Base-by-base conservation (phyloP, 2,888 invertebrate genomes). In the Brassicogethes aeneus region DNA sequence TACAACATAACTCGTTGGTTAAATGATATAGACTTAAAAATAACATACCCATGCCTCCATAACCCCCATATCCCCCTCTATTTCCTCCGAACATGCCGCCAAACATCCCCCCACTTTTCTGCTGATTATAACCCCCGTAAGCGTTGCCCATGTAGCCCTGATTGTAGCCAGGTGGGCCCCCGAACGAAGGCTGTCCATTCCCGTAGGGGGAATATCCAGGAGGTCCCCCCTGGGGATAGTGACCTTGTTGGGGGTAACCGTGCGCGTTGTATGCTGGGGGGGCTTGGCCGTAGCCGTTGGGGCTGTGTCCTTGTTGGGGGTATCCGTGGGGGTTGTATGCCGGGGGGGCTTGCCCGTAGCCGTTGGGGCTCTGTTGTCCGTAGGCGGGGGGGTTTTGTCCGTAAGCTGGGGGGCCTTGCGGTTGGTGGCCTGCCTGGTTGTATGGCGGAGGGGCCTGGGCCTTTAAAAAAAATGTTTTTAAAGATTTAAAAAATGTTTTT, bases 111-210 rank as follows among this genome's bases (percentile, higher is more conserved):
- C 35, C 14, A 16, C 37, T 30, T 12, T 41, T 37, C 3, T 37
- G 34, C 3, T 34, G 14, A 16, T 23, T 23, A 32, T 41, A 41
- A 10, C 41, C 41, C 5, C 31, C 41, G 17, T 29, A 16, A n/a
- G 14, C 29, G 36, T 40, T 34, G n/a, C 17, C 36, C 3, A n/a
- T 15, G 3, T n/a, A 10, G 7, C 36, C 36, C 12, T 47, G 39
- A 46, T 51, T 42, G 23, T 44, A 46, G 33, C 46, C 45, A 17
- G 47, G 44, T 45, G 40, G 46, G 8, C 42, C 46, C 17, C 40
- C 43, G 34, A 31, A 15, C 29, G 13, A 15, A 15, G 34, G 36
- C 29, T 34, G 34, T 32, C 17, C 17, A 15, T 16, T 8, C 34
- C 34, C 36, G 16, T 15, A 12, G 14, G 32, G 32, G 3, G 10